Base-by-base conservation (phyloP, 2,113 vertebrate genomes). In the Semnornis frantzii region DNA sequence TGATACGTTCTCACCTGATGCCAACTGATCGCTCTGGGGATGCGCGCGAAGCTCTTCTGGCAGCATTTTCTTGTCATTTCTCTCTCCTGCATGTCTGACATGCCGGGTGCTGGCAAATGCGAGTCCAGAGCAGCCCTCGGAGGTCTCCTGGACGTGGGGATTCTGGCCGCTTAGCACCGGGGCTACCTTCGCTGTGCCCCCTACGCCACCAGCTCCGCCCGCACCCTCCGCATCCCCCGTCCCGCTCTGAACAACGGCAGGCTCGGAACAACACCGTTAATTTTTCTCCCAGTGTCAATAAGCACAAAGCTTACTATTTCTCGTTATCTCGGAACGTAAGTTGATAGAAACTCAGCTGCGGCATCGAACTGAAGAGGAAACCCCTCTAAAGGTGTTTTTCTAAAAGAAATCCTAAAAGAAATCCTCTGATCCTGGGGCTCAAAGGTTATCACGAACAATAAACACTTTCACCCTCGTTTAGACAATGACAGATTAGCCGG, bases 1-100 rank as follows among this genome's bases (percentile, higher is more conserved):
- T 46, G 85, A 76, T 85, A 62, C 9, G 65, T 59, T 59, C 82
- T 92, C 96, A 82, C 96, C 96, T 89, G 93, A 23, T 71, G 87
- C 94, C 94, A 76, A 46, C 75, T 44, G 85, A 82, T 91, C 31
- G 1, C 58, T 78, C 48, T 20, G 24, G 24, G 87, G 85, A 52
- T 7, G 78, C 78, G 7, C 50, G 11, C 13, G 50, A n/a, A 78
- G 78, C 90, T 73, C 54, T 85, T 62, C 81, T 80, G 90, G 85
- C 87, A 59, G 82, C 46, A 1, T 25, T 52, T 46, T 31, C 93
- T 28, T 10, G 93, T 79, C 82, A 59, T 33, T 21, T 62, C 55
- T 21, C 59, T 33, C 15, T 30, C 62, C 65, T 27, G 19, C 69
- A 8, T n/a, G 21, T 37, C 93, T 54, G 59, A 5, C 70, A 21